Evolutionary conservation across 2,888 invertebrate genomes (phyloP), one percentile per base, ranked within the genome.

Genomic region (Caenorhabditis imperialis): DNA sequence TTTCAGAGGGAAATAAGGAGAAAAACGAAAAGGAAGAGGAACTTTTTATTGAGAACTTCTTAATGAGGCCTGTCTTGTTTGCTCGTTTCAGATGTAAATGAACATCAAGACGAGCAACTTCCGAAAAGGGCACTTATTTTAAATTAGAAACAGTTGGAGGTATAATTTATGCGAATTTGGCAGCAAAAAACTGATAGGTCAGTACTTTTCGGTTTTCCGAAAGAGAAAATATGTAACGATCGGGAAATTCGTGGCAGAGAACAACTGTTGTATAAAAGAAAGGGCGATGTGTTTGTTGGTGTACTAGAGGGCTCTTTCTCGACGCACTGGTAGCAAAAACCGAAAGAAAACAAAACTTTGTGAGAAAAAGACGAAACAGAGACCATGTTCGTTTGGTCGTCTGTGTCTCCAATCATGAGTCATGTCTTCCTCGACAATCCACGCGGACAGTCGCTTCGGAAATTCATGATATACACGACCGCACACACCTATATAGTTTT

Each of bases 401-500:
- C 30, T 30, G 30, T 10, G 30, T 10, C 10, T 30, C 30, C 10
- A 30, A 30, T 30, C 7, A 30, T 30, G 30, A 30, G 10, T 30
- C 30, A 30, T 30, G 6, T 30, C 30, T 30, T 30, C 30, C 30
- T 30, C 10, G 30, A 30, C 10, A 30, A 30, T 65, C 44, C 42
- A 57, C 33, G 30, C 57, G 38, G 30, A 23, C 38, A 16, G 7
- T 33, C 35, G 60, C 40, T 55, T 44, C 55, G 42, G 42, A 33
- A 55, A 44, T 35, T 35, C 35, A 45, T 10, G 3, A n/a, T 35
- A 8, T 57, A 18, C 35, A 20, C 10, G 45, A 10, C 16, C 35
- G 8, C 25, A 65, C 37, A 65, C 50, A 65, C 50, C 42, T 57
- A 42, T 65, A 65, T 57, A 65, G 65, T 65, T 65, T 57, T 20